Evolutionary conservation across 2,797 vertebrate species (phyloP), one percentile per base, ranked within the genome.

Genomic region (Pipistrellus pipistrellus): DNA sequence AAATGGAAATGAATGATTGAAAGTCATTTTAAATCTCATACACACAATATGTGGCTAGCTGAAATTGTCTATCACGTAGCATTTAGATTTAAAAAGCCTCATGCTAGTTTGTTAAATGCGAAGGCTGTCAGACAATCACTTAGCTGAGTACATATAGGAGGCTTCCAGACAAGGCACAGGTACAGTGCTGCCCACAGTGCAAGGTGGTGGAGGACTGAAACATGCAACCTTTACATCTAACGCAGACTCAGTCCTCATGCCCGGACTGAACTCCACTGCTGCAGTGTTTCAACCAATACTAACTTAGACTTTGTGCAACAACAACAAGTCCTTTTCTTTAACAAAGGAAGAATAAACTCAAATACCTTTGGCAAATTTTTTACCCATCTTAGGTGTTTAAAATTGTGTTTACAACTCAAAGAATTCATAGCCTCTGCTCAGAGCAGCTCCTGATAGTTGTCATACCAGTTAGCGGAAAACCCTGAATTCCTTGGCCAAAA

Each of bases 1-100:
- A 98, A 98, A 98, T 97, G 98, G 91, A 98, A 98, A 98, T 97
- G 97, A 98, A 97, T 98, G 98, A 98, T 98, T 98, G 98, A 98
- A 98, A 98, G 97, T 97, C 97, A 98, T 96, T 97, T 98, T n/a
- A 96, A 97, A 98, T 98, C 97, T 96, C 97, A 97, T 97, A 98
- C 93, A 97, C 97, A 98, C 93, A 96, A 89, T 97, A 97, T 97
- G 98, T 98, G 97, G 98, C 98, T 98, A 98, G 97, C 95, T 96
- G 98, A 97, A 98, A 98, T 97, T 98, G 98, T 98, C 98, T 98
- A 98, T 98, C 98, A 98, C 97, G 75, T 15, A 98, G 98, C 97
- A 96, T 97, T 96, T 97, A 98, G 97, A 98, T 98, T 98, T 97
- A 96, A 98, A 98, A 98, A 98, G 98, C 98, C 98, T 98, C 98